A percentile compares a stretch with the other conserved stretches of the same genome.
phyloP scores from a whole-genome alignment of 53 echinoderm and acorn worm genomes.

The Temnopleurus reevesii region DNA sequence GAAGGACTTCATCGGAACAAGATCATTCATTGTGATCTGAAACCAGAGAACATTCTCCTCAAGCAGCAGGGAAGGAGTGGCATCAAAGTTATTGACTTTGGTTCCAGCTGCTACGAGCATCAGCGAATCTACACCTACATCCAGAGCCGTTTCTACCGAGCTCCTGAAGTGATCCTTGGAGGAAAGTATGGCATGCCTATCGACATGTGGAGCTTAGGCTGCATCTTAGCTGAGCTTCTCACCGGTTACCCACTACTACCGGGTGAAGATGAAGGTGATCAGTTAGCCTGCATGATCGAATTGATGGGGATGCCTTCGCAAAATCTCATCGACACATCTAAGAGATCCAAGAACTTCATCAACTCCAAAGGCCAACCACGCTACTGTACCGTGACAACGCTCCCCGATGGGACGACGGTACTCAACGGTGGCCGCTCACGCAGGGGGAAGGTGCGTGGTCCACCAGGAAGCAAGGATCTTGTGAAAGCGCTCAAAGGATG shows the following conservation, averaged over 20 bases:
- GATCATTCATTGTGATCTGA: conserved; percentile 99
- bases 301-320: conserved; percentile 95
- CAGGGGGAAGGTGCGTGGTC: conserved; percentile 92
- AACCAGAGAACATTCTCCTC: conserved; percentile 94
- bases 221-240: conserved; percentile 93
- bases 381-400: conserved; percentile 94
- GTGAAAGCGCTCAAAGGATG: conserved; percentile 97
- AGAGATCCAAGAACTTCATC: conserved; percentile 98
- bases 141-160: conserved; percentile 97
- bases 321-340: conserved; percentile 89
- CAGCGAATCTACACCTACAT: conserved; percentile 99
- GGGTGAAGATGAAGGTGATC: conserved; percentile 98
- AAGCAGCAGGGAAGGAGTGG: conserved; percentile 99
- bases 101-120: conserved; percentile 99
- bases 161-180: conserved; percentile 97
- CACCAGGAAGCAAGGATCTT: conserved; percentile 96
- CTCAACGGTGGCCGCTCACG: conserved; percentile 97
- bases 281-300: conserved; percentile 96
- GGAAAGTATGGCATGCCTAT: conserved; percentile 99
- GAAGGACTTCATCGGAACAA: conserved; percentile 96
- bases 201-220: conserved; percentile 99
- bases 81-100: conserved; percentile 99
- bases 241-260: conserved; percentile 99
- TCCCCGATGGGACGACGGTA: conserved; percentile 96
- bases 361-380: conserved; percentile 99